Evolutionary conservation across 2,888 invertebrate species (phyloP).

Genomic region (Meteorus cinctellus): DNA sequence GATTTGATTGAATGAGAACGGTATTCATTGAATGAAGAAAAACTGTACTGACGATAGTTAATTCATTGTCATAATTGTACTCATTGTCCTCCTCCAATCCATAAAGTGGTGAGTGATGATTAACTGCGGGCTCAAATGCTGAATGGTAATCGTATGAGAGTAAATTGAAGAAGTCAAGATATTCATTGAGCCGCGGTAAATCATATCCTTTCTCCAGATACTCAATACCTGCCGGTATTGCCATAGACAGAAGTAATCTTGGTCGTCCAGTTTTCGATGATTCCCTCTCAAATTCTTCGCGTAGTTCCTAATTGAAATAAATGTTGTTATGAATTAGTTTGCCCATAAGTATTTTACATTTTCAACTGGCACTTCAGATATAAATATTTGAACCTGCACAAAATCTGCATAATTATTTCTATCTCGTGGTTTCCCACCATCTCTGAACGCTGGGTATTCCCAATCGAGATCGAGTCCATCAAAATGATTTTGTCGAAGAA

Average conservation of each 20-base stretch:
- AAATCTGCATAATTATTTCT: constrained; percentile 90
- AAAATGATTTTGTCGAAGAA: constrained; percentile 92
- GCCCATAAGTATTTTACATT: background rate
- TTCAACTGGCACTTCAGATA: background rate
- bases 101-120: constrained; percentile 92
- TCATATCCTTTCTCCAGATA: constrained; percentile 96
- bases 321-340: background rate
- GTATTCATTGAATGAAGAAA: constrained; percentile 20
- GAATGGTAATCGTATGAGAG: constrained; percentile 95
- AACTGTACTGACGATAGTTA: constrained; percentile 86
- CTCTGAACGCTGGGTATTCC: constrained; percentile 90
- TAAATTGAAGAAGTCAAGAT: constrained; percentile 94
- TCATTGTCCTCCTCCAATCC: constrained; percentile 87
- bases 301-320: constrained; percentile 78
- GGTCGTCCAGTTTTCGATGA: constrained; percentile 87
- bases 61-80: constrained; percentile 89
- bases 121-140: constrained; percentile 91
- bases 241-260: constrained; percentile 89
- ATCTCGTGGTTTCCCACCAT: constrained; percentile 82
- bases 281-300: constrained; percentile 92
- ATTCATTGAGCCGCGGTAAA: constrained; percentile 88
- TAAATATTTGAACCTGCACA: constrained; percentile 78
- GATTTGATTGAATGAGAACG: constrained; percentile 28
- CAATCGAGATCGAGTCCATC: constrained; percentile 95
- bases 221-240: constrained; percentile 94